Conservation (phyloP, 2,797 vertebrate species). For the Spondyliosoma cantharus region DNA sequence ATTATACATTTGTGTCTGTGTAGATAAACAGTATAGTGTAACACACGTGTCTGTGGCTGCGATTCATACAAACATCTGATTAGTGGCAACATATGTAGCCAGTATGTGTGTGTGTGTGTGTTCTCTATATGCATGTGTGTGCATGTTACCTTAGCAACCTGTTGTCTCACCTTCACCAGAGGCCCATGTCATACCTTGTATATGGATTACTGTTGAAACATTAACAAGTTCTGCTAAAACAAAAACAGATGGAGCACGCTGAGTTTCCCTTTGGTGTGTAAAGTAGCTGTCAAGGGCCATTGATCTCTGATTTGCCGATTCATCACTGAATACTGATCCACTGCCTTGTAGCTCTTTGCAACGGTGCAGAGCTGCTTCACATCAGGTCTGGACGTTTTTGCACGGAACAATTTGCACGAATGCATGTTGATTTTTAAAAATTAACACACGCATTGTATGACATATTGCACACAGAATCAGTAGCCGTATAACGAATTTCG, state of each 20-base stretch:
- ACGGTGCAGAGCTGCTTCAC: background rate
- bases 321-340: conserved; percentile 22
- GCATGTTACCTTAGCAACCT: background rate
- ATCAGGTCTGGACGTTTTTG: background rate
- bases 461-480: background rate
- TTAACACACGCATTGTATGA: background rate
- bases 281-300: conserved; percentile 38
- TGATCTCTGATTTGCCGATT: conserved; percentile 40
- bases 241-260: conserved; percentile 14
- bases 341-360: conserved; percentile 17
- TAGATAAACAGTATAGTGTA: background rate
- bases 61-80: background rate
- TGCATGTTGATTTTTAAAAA: background rate
- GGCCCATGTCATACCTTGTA: conserved; percentile 23
- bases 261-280: conserved; percentile 27
- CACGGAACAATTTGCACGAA: background rate
- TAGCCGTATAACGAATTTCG: too few species aligned
- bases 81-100: background rate
- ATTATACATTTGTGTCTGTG: conserved; percentile 30
- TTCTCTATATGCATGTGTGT: conserved; percentile 9
- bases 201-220: conserved; percentile 39
- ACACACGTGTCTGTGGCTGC: background rate
- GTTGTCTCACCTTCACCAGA: conserved; percentile 1
- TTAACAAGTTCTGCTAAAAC: conserved; percentile 26
- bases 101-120: background rate